Conservation (phyloP, 2,888 invertebrate genomes). For the Pteria penguin region DNA sequence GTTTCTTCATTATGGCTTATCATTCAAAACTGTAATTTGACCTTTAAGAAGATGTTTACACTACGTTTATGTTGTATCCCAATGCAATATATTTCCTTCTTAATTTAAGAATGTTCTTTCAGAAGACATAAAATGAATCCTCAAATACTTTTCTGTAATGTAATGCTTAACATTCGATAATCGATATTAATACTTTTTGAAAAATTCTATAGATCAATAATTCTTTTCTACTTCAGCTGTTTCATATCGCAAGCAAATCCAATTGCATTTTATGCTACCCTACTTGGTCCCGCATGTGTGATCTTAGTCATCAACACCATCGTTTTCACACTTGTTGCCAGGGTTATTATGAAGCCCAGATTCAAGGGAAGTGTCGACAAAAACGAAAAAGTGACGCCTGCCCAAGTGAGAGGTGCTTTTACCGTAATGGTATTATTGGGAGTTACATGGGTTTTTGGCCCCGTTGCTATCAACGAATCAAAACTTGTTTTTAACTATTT, state of each 20-base stretch:
- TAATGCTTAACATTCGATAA: background rate
- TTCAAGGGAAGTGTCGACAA: conserved; percentile 59
- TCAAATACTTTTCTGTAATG: background rate
- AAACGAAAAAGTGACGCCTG: conserved; percentile 53
- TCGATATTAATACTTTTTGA: background rate
- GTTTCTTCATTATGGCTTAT: no score
- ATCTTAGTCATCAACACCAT: conserved; percentile 80
- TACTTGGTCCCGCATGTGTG: conserved; percentile 80
- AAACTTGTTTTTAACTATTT: conserved; percentile 72
- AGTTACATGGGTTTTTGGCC: conserved; percentile 77
- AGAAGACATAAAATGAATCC: no score
- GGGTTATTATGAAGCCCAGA: conserved; percentile 71
- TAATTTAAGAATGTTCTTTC: no score
- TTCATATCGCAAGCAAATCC: conserved; percentile 78
- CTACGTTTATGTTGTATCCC: no score
- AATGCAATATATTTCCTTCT: no score
- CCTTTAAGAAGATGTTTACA: no score
- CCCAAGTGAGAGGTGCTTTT: conserved; percentile 74
- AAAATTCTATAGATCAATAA: background rate
- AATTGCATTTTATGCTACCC: conserved; percentile 79
- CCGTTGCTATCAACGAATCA: conserved; percentile 73
- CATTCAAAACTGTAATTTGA: no score
- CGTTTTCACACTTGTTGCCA: conserved; percentile 79
- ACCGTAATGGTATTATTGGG: conserved; percentile 75
- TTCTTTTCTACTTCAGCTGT: conserved; percentile 75